Evolutionary conservation across 2,113 vertebrate species (phyloP).

Genomic region (Psilopsiagon aurifrons): DNA sequence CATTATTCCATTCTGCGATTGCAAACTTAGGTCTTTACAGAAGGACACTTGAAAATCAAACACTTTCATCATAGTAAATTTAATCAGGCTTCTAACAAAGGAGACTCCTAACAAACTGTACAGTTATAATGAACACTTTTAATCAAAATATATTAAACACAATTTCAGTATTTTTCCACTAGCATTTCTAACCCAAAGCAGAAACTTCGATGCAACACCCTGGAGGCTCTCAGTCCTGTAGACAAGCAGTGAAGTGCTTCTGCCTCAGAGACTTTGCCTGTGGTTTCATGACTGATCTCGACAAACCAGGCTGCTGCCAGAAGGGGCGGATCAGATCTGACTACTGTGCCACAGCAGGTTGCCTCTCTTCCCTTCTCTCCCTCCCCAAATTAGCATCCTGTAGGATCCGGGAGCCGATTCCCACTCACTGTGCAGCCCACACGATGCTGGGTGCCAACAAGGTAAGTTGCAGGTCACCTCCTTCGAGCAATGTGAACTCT

Average conservation of each 20-base stretch:
- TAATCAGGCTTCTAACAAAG: constrained; percentile 3
- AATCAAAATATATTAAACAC: constrained; percentile 33
- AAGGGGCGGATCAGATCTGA: background rate
- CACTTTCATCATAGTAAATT: background rate
- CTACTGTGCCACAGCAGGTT: background rate
- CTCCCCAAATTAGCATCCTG: background rate
- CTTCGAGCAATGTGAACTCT: background rate
- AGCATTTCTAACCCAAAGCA: background rate
- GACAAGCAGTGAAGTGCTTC: background rate
- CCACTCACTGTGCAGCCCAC: background rate
- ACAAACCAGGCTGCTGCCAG: background rate
- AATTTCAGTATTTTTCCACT: background rate
- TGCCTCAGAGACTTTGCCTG: background rate
- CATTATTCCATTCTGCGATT: background rate
- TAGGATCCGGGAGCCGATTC: background rate
- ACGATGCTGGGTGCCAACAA: background rate
- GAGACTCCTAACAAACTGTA: constrained; percentile 11
- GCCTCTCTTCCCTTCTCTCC: background rate
- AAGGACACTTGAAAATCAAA: background rate
- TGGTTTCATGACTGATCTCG: background rate
- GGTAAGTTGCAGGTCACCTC: background rate
- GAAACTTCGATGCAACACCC: background rate
- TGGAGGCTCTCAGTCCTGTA: background rate
- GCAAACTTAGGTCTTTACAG: background rate
- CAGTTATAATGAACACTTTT: background rate